A percentile compares a stretch with the other conserved stretches of the same genome.
phyloP scores from a whole-genome alignment of 2,888 invertebrate genomes.

The Cheiracanthium punctorium region DNA sequence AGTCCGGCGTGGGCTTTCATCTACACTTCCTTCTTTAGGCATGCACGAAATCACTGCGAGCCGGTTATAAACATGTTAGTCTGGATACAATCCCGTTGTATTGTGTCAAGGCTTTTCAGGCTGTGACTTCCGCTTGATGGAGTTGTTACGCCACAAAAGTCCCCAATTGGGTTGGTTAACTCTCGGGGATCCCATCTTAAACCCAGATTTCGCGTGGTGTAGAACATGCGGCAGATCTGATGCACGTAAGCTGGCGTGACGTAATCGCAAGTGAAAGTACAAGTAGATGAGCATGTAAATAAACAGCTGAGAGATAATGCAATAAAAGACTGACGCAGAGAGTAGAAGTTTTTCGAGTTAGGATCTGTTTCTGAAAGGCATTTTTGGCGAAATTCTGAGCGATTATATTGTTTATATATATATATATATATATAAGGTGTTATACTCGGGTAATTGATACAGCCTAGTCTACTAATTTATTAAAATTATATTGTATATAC shows the following conservation, averaged over 20 bases:
- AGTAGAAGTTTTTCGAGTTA: too few species aligned
- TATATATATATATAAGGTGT: too few species aligned
- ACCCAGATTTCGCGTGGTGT: not conserved
- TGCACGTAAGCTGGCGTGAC: not conserved
- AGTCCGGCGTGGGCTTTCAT: constrained; percentile 29
- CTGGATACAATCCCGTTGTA: constrained; percentile 36
- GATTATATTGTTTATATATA: too few species aligned
- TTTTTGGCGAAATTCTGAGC: too few species aligned
- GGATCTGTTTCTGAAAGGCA: too few species aligned
- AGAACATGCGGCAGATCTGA: not conserved
- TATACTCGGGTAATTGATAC: too few species aligned
- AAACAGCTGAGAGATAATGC: not conserved
- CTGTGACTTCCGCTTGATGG: constrained; percentile 44
- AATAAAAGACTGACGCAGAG: not conserved
- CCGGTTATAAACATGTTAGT: constrained; percentile 54
- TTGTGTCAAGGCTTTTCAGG: constrained; percentile 58
- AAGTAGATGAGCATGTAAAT: not conserved
- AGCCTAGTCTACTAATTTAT: too few species aligned
- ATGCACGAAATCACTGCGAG: constrained; percentile 22
- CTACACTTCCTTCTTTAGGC: constrained; percentile 59
- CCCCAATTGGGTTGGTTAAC: constrained; percentile 13
- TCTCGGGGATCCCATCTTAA: not conserved
- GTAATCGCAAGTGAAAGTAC: not conserved
- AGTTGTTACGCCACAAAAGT: constrained; percentile 20
- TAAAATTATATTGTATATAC: too few species aligned